Conservation (phyloP, 2,888 invertebrate species). For the Drosophila mettleri region DNA sequence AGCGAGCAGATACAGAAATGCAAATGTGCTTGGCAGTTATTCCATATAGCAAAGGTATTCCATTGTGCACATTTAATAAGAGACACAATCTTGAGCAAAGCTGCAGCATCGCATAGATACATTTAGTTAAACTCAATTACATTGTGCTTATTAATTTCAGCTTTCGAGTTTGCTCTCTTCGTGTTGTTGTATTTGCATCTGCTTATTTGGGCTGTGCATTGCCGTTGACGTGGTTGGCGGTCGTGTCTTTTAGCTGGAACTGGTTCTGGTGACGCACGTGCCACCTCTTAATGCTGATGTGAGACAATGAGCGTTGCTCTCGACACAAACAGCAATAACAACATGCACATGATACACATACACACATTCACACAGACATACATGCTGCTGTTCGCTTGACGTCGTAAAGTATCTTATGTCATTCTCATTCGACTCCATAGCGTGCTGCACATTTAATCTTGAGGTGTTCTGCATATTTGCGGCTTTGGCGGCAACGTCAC, state of each 20-base stretch:
- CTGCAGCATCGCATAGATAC: constrained; percentile 6
- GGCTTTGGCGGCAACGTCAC: constrained; percentile 59
- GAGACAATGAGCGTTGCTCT: constrained; percentile 62
- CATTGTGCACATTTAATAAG: not conserved
- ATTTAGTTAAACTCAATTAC: constrained; percentile 15
- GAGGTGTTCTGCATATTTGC: constrained; percentile 76
- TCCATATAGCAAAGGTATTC: not conserved
- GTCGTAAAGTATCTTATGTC: constrained; percentile 73
- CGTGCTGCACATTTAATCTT: constrained; percentile 73
- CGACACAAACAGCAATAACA: constrained; percentile 13
- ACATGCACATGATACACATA: constrained; percentile 60
- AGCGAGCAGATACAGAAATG: not conserved
- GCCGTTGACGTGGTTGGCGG: constrained; percentile 37
- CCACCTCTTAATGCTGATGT: constrained; percentile 31
- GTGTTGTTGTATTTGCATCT: constrained; percentile 5
- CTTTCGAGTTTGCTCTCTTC: constrained; percentile 4
- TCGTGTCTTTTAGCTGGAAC: constrained; percentile 46
- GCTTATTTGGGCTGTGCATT: constrained; percentile 37
- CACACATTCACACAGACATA: not conserved
- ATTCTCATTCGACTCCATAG: constrained; percentile 58
- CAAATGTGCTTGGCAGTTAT: too few species aligned
- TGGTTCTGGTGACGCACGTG: constrained; percentile 76
- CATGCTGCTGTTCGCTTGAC: constrained; percentile 50
- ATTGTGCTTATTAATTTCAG: constrained; percentile 20
- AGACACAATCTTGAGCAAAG: not conserved